A percentile compares a stretch with the other conserved stretches of the same genome.
phyloP scores from a whole-genome alignment of 2,113 vertebrate species.

The Perca fluviatilis region DNA sequence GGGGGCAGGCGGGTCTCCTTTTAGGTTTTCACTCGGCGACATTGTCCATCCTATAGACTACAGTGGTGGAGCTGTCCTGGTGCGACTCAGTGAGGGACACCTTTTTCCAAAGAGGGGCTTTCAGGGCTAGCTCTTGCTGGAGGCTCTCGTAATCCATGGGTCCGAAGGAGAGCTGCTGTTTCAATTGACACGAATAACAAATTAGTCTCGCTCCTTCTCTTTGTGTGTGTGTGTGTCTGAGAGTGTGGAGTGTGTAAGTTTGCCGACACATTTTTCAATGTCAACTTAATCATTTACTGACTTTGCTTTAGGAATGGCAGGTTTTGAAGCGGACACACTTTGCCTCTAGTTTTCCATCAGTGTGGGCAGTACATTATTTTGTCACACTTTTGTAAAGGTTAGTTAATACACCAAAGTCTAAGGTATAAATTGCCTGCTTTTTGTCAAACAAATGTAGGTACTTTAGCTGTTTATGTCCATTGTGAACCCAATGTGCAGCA shows the following conservation, averaged over 20 bases:
- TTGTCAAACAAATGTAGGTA: too few relatives aligned
- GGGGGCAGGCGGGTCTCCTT: neutral
- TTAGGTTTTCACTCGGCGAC: slow-evolving; percentile 83
- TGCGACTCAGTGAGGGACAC: slow-evolving; percentile 93
- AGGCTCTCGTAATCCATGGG: slow-evolving; percentile 99
- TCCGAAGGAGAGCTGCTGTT: slow-evolving; percentile 94
- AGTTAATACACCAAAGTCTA: neutral
- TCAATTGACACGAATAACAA: slow-evolving; percentile 93
- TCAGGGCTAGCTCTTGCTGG: slow-evolving; percentile 98
- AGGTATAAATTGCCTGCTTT: neutral
- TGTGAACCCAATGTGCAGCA: neutral
- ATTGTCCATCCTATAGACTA: slow-evolving; percentile 99
- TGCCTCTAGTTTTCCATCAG: neutral
- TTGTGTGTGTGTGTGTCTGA: neutral
- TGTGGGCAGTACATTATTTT: neutral
- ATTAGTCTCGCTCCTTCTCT: slow-evolving; percentile 87
- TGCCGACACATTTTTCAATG: neutral
- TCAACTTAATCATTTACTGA: neutral
- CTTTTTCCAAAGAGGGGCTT: slow-evolving; percentile 98
- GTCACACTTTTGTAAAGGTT: neutral
- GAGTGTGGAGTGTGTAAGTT: slow-evolving; percentile 9
- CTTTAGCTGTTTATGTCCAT: neutral
- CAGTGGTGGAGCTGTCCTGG: slow-evolving; percentile 96
- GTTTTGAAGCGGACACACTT: too few relatives aligned
- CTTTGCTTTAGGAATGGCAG: neutral